Evolutionary conservation across 2,797 vertebrate genomes (phyloP).

Genomic region (Loriculus beryllinus): DNA sequence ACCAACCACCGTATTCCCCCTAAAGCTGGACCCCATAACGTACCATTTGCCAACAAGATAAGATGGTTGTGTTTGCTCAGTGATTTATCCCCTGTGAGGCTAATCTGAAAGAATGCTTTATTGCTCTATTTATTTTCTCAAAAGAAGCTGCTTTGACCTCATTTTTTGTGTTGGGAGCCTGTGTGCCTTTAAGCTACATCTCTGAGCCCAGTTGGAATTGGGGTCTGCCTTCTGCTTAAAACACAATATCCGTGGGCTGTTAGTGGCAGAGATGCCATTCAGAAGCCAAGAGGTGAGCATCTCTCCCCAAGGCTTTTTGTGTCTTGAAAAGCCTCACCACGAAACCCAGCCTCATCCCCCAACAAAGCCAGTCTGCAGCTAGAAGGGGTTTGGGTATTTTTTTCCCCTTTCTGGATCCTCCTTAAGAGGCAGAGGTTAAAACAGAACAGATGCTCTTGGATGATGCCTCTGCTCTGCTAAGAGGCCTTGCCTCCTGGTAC

Average conservation of each 20-base stretch:
- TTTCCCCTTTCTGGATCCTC: neutral
- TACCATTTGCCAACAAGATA: constrained; percentile 36
- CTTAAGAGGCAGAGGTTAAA: constrained; percentile 25
- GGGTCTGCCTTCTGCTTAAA: constrained; percentile 16
- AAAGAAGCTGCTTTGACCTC: constrained; percentile 45
- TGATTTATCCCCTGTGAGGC: constrained; percentile 47
- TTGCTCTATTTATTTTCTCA: constrained; percentile 65
- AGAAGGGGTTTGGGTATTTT: neutral
- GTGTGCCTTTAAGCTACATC: constrained; percentile 34
- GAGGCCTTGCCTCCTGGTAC: neutral
- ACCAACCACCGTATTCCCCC: neutral
- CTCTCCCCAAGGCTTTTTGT: neutral
- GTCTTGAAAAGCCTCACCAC: neutral
- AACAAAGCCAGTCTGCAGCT: neutral
- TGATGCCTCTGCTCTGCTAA: neutral
- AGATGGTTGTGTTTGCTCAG: constrained; percentile 13
- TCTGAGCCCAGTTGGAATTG: neutral
- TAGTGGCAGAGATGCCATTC: neutral
- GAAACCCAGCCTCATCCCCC: neutral
- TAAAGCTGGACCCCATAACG: neutral
- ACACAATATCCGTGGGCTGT: neutral
- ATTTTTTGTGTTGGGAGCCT: neutral
- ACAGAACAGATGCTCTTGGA: constrained; percentile 33
- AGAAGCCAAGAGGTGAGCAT: neutral
- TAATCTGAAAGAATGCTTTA: constrained; percentile 50